phyloP scores from a whole-genome alignment of 2,113 vertebrate species.

The Mus pahari region DNA sequence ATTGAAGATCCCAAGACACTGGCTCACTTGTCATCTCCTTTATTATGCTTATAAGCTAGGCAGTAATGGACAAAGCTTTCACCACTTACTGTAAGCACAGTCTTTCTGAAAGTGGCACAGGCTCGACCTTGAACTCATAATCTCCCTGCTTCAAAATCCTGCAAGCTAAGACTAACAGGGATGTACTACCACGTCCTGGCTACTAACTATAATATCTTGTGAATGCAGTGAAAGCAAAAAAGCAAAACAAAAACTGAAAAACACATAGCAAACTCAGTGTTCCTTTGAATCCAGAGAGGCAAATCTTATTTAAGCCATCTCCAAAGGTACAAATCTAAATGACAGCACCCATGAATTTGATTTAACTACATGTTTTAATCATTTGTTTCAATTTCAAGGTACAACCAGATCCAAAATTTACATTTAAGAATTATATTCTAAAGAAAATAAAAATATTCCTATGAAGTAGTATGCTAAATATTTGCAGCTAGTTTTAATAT shows the following conservation, averaged over 20 bases:
- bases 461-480: conserved; percentile 33
- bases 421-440: background rate
- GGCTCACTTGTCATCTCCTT: conserved; percentile 11
- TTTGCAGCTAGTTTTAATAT: background rate
- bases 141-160: background rate
- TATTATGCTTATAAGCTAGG: background rate
- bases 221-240: background rate
- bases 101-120: background rate
- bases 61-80: background rate
- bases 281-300: background rate
- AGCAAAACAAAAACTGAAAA: background rate
- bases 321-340: conserved; percentile 6
- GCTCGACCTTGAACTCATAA: background rate
- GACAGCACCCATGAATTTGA: background rate
- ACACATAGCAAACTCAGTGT: background rate
- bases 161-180: background rate
- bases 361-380: background rate
- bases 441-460: conserved; percentile 41
- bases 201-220: background rate
- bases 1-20: background rate
- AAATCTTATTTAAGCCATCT: background rate
- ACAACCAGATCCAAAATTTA: conserved; percentile 2
- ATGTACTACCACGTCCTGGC: background rate
- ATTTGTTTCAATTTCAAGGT: conserved; percentile 32
- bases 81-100: background rate